Percentiles rank a stretch among this genome's conserved stretches.
Conservation (phyloP, 1,140 invertebrate species). For the Centruroides sculpturatus region DNA sequence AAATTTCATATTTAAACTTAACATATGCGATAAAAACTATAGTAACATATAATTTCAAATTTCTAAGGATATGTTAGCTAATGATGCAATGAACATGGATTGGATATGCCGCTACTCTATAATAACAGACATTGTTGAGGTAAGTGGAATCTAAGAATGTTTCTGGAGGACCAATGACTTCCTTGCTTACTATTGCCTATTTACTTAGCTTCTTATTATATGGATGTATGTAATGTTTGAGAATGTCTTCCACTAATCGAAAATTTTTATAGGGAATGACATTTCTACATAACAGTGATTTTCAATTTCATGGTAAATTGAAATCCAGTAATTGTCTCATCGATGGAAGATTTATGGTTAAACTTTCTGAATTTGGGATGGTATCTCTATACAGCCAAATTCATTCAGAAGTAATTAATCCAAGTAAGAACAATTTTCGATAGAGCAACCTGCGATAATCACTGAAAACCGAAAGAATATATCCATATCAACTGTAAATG, state of each 20-base stretch:
- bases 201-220: too few species aligned
- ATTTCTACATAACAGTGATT: constrained; percentile 56
- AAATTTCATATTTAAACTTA: constrained; percentile 12
- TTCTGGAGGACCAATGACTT: too few species aligned
- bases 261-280: constrained; percentile 10
- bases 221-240: too few species aligned
- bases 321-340: constrained; percentile 97
- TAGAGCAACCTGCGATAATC: too few species aligned
- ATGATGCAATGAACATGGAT: constrained; percentile 82
- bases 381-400: constrained; percentile 36
- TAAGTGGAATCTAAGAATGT: constrained; percentile 22
- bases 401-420: neutral
- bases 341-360: constrained; percentile 89
- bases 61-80: constrained; percentile 70
- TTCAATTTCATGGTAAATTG: constrained; percentile 85
- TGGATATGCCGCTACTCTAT: constrained; percentile 89
- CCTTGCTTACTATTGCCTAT: too few species aligned
- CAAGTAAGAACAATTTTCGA: neutral
- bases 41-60: neutral
- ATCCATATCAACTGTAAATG: too few species aligned
- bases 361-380: constrained; percentile 93
- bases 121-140: constrained; percentile 79
- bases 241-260: too few species aligned
- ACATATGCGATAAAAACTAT: neutral
- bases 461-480: too few species aligned